Evolutionary conservation across 2,888 invertebrate genomes (phyloP), one percentile per base, ranked within the genome.

Genomic region (Melinopterus prodromus): DNA sequence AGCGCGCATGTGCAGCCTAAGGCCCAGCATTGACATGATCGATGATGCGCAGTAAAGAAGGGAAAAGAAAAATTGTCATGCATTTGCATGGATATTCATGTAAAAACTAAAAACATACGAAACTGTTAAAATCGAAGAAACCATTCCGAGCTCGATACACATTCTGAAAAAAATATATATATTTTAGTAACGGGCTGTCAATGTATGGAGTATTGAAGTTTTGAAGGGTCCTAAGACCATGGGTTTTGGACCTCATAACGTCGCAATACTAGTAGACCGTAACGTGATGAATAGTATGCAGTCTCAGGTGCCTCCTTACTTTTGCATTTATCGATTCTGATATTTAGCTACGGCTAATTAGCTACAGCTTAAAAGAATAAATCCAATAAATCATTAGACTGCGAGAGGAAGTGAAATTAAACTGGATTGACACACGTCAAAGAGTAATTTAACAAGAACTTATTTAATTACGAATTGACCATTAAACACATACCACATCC

Each of bases 81-180:
- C n/a, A n/a, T n/a, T n/a, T n/a, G n/a, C n/a, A n/a, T n/a, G n/a
- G n/a, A n/a, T n/a, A n/a, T n/a, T n/a, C n/a, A n/a, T n/a, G n/a
- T n/a, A n/a, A n/a, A n/a, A n/a, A n/a, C n/a, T n/a, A n/a, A n/a
- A 74, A 74, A 74, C 74, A 74, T 74, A 26, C 36, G 26, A 26
- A 74, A 74, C 26, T 2, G 26, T n/a, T 36, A 16, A 26, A 74
- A 74, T 74, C 74, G n/a, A 74, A 74, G 26, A 26, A n/a, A 35
- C 74, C 16, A 16, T 74, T 74, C 26, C 74, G 2, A 6, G 74
- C 74, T 74, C 14, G 2, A 74, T 74, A 74, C 16, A 74, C 4
- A 16, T 36, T 36, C 74, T 74, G 14, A 36, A 35, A 74, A 16
- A 74, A 26, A 6, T 6, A 74, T 2, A 26, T 26, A 38, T 38